Percentiles rank a stretch among this genome's conserved stretches.
Evolutionary conservation across 2,888 invertebrate genomes (phyloP).

Genomic region (Orchesellides sinensis): DNA sequence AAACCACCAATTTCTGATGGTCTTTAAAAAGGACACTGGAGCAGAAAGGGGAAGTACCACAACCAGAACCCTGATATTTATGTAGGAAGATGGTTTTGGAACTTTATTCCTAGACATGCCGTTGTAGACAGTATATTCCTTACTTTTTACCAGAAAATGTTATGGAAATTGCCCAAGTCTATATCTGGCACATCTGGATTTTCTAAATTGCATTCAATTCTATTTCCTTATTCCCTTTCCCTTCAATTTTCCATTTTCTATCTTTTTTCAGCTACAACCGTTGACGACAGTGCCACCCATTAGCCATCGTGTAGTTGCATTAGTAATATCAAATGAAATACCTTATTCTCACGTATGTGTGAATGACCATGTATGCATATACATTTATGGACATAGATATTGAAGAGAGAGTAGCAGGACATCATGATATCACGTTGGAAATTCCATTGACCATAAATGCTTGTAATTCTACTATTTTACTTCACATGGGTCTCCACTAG

Average conservation of each 20-base stretch:
- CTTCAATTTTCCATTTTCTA: not conserved
- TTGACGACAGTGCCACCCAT: not conserved
- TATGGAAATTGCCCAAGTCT: slow-evolving; percentile 2
- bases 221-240: slow-evolving; percentile 42
- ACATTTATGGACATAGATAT: not conserved
- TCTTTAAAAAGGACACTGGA: slow-evolving; percentile 8
- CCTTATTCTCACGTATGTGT: slow-evolving; percentile 4
- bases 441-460: slow-evolving; percentile 11
- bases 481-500: too few relatives aligned
- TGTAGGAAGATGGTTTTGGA: slow-evolving; percentile 22
- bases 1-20: slow-evolving; percentile 41
- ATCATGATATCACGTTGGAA: slow-evolving; percentile 1
- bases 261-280: not conserved
- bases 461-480: too few relatives aligned
- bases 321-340: slow-evolving; percentile 20
- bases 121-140: not conserved
- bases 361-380: not conserved
- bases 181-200: slow-evolving; percentile 50
- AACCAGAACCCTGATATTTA: not conserved
- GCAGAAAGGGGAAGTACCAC: not conserved
- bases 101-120: not conserved
- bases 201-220: slow-evolving; percentile 47
- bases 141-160: not conserved
- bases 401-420: not conserved
- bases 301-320: not conserved